Percentiles rank a stretch among this genome's conserved stretches.
Evolutionary conservation across 2,797 vertebrate genomes (phyloP).

Genomic region (Sebastes steindachneri): DNA sequence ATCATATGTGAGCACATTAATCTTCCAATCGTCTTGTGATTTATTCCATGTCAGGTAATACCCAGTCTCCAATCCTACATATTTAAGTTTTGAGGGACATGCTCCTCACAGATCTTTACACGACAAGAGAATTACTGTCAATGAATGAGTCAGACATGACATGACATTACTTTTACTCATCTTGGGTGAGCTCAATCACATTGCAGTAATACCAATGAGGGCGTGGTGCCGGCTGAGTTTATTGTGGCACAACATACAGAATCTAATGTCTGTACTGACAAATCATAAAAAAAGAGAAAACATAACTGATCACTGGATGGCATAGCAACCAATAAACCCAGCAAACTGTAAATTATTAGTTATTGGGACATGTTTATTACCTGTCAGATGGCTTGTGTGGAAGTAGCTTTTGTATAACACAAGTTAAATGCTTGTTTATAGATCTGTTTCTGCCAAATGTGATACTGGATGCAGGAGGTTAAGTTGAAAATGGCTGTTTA

Average conservation of each 20-base stretch:
- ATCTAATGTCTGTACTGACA: not conserved
- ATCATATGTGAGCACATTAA: slow-evolving; percentile 30
- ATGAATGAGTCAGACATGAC: not conserved
- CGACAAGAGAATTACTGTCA: not conserved
- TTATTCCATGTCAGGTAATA: slow-evolving; percentile 28
- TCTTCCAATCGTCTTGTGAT: slow-evolving; percentile 36
- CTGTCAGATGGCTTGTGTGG: not conserved
- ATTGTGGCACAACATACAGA: not conserved
- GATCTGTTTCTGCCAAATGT: not conserved
- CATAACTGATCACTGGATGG: not conserved
- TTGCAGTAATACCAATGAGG: not conserved
- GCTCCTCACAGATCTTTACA: not conserved
- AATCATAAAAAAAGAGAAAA: not conserved
- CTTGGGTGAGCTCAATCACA: not conserved
- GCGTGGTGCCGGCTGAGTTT: not conserved
- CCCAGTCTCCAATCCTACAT: not conserved
- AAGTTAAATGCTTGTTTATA: not conserved
- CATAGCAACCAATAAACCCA: not conserved
- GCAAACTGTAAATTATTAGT: not conserved
- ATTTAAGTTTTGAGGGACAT: not conserved
- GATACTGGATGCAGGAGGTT: not conserved
- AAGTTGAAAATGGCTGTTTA: slow-evolving; percentile 20
- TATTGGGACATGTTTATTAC: not conserved
- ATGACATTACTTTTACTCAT: not conserved
- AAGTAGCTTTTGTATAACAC: not conserved